Evolutionary conservation across 1,140 invertebrate species (phyloP).

Genomic region (Drosophila pruinosa): DNA sequence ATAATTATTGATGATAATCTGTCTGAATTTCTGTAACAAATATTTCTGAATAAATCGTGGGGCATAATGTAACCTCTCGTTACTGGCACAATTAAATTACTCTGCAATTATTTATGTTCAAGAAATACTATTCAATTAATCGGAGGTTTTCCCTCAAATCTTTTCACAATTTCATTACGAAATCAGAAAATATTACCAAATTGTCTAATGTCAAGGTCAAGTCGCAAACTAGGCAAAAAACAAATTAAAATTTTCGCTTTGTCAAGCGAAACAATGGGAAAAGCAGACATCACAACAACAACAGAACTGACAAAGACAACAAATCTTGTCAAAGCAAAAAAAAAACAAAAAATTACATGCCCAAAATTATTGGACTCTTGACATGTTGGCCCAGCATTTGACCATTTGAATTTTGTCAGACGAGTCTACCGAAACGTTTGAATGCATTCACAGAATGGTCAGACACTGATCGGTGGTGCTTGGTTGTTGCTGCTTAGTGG

Average conservation of each 20-base stretch:
- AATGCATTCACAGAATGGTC: slow-evolving; percentile 45
- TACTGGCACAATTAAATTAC: neutral
- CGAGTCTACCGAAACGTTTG: slow-evolving; percentile 60
- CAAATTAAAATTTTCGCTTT: slow-evolving; percentile 43
- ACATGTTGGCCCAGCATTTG: slow-evolving; percentile 35
- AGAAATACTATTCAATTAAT: neutral
- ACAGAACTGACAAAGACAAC: neutral
- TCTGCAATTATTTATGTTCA: neutral
- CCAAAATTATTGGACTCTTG: slow-evolving; percentile 34
- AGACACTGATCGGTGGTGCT: slow-evolving; percentile 12
- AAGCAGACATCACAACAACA: slow-evolving; percentile 12
- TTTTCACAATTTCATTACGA: slow-evolving; percentile 33
- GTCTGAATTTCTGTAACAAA: neutral
- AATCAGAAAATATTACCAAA: slow-evolving; percentile 22
- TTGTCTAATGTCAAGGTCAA: slow-evolving; percentile 66
- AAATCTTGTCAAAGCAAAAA: neutral
- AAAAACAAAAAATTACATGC: slow-evolving; percentile 49
- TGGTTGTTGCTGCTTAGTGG: slow-evolving; percentile 21
- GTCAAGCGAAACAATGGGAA: slow-evolving; percentile 66
- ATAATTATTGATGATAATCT: neutral
- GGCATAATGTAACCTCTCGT: neutral
- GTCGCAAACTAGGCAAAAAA: slow-evolving; percentile 30
- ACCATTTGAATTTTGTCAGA: slow-evolving; percentile 25
- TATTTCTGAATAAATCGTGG: neutral
- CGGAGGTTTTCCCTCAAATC: neutral